These are phyloP conservation scores for Pelvicachromis taeniatus DNA, from an alignment of 2,113 vertebrate species.

Conservation along the genomic window DNA sequence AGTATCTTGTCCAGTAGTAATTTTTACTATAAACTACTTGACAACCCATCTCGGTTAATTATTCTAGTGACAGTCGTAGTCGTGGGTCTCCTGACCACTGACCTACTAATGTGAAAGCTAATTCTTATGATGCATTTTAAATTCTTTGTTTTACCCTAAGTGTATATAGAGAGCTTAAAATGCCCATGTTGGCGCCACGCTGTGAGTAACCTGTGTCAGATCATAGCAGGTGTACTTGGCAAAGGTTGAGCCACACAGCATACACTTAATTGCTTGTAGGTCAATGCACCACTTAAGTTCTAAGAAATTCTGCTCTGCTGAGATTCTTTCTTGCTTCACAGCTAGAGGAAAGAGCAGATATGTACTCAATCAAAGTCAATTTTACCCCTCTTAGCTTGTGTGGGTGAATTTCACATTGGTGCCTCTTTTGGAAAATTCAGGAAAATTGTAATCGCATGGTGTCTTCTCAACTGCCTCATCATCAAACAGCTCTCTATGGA, in stretches of 20 bases:
- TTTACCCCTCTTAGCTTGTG: slow-evolving; percentile 3
- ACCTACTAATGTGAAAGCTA: not conserved
- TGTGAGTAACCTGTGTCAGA: not conserved
- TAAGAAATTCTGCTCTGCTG: not conserved
- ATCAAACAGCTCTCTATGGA: not conserved
- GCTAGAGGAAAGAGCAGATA: not conserved
- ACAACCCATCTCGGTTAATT: not conserved
- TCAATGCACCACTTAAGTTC: not conserved
- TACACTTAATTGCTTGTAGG: not conserved
- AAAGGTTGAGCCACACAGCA: not conserved
- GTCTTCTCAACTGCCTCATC: not conserved
- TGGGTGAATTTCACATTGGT: not conserved
- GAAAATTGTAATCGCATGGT: not conserved
- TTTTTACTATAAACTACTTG: not conserved
- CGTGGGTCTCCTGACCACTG: not conserved
- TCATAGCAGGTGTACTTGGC: not conserved
- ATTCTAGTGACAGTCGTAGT: not conserved
- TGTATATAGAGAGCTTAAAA: not conserved
- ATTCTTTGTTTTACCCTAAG: not conserved
- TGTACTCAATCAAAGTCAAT: slow-evolving; percentile 6
- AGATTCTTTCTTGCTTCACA: not conserved
- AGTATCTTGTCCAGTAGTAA: not conserved
- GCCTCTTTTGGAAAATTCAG: not conserved
- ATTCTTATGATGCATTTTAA: not conserved
- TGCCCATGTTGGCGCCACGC: not conserved